phyloP scores from a whole-genome alignment of 2,113 vertebrate genomes.

The Thalassarche chlororhynchos region DNA sequence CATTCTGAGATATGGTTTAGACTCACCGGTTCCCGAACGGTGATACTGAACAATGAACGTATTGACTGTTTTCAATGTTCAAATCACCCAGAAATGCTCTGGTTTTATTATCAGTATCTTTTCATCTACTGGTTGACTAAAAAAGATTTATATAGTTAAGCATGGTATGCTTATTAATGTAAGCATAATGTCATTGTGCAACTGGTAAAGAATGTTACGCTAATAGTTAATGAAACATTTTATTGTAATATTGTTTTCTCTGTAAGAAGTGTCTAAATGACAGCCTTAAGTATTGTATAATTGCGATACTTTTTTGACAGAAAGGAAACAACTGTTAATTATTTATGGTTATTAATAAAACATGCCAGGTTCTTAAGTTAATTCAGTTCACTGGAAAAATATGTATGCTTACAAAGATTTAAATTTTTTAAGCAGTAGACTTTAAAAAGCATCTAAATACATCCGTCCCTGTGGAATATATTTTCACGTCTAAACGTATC shows the following conservation, averaged over 20 bases:
- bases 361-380: neutral
- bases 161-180: neutral
- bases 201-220: neutral
- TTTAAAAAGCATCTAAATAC: neutral
- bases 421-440: neutral
- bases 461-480: neutral
- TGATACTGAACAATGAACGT: neutral
- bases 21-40: neutral
- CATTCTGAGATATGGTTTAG: neutral
- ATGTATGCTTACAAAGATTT: neutral
- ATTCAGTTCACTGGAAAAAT: neutral
- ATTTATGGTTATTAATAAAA: constrained; percentile 18
- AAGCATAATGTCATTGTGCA: neutral
- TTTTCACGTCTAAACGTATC: neutral
- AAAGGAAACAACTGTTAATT: constrained; percentile 20
- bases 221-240: neutral
- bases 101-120: neutral
- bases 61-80: neutral
- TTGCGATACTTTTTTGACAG: neutral
- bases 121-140: neutral
- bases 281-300: constrained; percentile 1
- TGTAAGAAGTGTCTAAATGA: neutral
- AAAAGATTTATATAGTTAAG: neutral
- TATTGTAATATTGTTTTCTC: neutral
- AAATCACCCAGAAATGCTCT: neutral